Evolutionary conservation across 2,888 invertebrate genomes (phyloP), one percentile per base, ranked within the genome.

Genomic region (Drosophila macrospina): DNA sequence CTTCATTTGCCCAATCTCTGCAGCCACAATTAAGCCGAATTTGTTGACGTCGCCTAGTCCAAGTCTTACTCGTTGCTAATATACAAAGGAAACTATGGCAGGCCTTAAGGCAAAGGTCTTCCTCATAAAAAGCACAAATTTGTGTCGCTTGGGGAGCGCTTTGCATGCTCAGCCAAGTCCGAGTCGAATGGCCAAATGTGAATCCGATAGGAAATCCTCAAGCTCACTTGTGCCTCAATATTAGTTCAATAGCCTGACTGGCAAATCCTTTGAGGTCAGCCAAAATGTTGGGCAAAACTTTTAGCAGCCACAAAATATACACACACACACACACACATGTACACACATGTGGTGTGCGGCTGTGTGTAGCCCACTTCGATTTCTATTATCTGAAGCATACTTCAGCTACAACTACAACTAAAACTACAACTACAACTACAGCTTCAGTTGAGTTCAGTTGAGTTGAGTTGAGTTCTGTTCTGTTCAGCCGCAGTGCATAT

Each of bases 221-320:
- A 78, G 56, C 68, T 69, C 62, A 50, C 34, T 45, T 66, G 57
- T 60, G 64, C 65, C 47, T 36, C 70, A 61, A 85, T 86, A 82
- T 88, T 72, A 70, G 83, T 86, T 85, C 79, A 81, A 85, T 82
- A 79, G 76, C 75, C 83, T 42, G 64, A 36, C 41, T 55, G 51
- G 8, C 77, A 88, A 88, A 82, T 79, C 86, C 88, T 74, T 72
- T 77, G 83, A 79, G 83, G 83, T 88, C 86, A 80, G 70, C 71
- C 63, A 61, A 69, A 74, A 81, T 66, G 66, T 73, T 67, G 65
- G 57, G 41, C 60, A 61, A 62, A 66, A 62, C 63, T 48, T 69
- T 59, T 48, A 52, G 7, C 51, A 47, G 42, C 54, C 50, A 44
- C 44, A 47, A 41, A 26, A 48, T 24, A 50, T 54, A 61, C n/a